A percentile compares a stretch with the other conserved stretches of the same genome.
Conservation (phyloP, 2,113 vertebrate species). For the Erythrocercus mccallii region DNA sequence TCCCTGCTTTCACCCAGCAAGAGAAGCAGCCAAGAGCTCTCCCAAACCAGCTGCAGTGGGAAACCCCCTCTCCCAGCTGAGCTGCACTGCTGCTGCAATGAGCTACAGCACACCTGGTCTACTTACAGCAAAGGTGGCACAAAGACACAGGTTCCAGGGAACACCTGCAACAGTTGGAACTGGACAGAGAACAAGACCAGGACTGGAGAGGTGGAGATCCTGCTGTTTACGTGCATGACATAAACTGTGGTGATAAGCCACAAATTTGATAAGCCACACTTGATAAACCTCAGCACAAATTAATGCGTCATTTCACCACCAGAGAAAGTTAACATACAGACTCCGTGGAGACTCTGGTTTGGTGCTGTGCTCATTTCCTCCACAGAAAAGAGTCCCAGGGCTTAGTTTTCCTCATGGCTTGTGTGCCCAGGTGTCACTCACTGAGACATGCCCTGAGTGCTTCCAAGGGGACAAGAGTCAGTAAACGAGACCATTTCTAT, state of each 20-base stretch:
- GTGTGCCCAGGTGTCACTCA: not conserved
- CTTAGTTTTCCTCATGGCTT: not conserved
- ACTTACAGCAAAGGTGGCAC: not conserved
- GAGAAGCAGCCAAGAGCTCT: not conserved
- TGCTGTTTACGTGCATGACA: rapidly evolving
- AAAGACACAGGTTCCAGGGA: not conserved
- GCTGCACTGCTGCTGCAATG: not conserved
- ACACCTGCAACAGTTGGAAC: rapidly evolving
- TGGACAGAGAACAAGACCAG: not conserved
- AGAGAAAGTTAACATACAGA: not conserved
- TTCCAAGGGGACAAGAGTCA: not conserved
- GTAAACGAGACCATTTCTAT: rapidly evolving
- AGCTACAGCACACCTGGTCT: not conserved
- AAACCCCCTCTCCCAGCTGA: not conserved
- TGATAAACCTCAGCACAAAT: not conserved
- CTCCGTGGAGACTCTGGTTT: not conserved
- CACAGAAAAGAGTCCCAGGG: not conserved
- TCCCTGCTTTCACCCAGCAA: rapidly evolving
- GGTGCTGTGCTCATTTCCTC: not conserved
- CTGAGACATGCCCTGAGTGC: not conserved
- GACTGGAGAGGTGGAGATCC: not conserved
- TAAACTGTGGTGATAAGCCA: not conserved
- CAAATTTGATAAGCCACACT: not conserved
- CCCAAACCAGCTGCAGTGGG: not conserved
- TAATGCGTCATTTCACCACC: not conserved